Evolutionary conservation across 1,140 invertebrate species (phyloP).

Genomic region (Zaprionus davidi): DNA sequence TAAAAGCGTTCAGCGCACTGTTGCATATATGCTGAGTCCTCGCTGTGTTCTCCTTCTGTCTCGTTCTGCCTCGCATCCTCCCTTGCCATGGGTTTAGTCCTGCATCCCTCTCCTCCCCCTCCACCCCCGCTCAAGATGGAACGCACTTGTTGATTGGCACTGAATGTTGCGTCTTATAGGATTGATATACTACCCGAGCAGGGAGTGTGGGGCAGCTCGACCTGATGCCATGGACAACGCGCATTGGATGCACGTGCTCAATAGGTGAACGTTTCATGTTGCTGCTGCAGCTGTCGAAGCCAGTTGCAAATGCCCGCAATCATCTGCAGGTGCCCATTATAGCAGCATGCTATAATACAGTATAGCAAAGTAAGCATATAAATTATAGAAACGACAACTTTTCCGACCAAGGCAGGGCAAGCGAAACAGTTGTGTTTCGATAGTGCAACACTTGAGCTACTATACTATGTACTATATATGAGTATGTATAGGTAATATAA

Average conservation of each 20-base stretch:
- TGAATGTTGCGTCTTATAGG: conserved; percentile 81
- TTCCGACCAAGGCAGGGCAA: no score
- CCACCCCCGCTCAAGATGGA: conserved; percentile 64
- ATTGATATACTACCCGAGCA: conserved; percentile 66
- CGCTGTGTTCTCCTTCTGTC: not conserved
- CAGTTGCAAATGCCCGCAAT: conserved; percentile 58
- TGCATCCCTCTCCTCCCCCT: not conserved
- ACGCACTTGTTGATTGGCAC: conserved; percentile 82
- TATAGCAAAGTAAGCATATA: conserved; percentile 29
- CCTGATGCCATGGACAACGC: conserved; percentile 61
- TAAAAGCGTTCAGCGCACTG: conserved; percentile 79
- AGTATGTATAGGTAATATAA: no score
- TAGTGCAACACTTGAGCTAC: no score
- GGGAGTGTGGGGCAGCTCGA: conserved; percentile 1
- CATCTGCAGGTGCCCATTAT: conserved; percentile 50
- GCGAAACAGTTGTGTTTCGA: no score
- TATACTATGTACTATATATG: no score
- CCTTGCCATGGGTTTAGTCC: not conserved
- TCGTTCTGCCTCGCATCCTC: not conserved
- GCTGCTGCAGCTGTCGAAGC: conserved; percentile 22
- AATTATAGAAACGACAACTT: conserved; percentile 20
- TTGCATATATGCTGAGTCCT: conserved; percentile 57
- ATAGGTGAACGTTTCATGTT: conserved; percentile 16
- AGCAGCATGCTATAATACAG: conserved; percentile 15
- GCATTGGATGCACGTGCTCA: conserved; percentile 59